Base-by-base conservation (phyloP, 2,888 invertebrate species). In the Metopia argyrocephala region DNA sequence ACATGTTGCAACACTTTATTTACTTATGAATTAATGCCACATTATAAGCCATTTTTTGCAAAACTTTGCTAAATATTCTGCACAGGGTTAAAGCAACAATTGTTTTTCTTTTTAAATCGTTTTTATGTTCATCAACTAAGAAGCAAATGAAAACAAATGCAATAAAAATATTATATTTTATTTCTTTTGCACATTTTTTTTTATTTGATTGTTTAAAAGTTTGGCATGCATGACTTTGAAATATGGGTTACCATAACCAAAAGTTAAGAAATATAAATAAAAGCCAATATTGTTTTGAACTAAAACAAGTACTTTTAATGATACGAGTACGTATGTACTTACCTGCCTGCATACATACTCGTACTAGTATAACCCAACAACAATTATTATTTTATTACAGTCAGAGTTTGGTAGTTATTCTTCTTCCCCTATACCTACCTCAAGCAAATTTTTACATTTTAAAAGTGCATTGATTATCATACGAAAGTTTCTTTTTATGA, bases 181-280 rank as follows among this genome's bases (percentile, higher is more conserved):
- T n/a, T n/a, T 48, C 18, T 18, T 48, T 6, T 48, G 12, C 20
- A 48, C 48, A 20, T 48, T n/a, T 48, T 48, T 48, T 6, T 20
- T 48, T 6, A 20, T 20, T 48, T 1, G 20, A 48, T 18, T n/a
- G 15, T 69, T 74, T 65, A 21, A 50, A 54, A 64, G 52, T 64
- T 76, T 69, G 57, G 52, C 73, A 64, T 73, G 54, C 68, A 76
- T 81, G 76, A 76, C 80, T 81, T 74, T 81, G 76, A 81, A 74
- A 81, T 74, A 70, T 81, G 69, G 80, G 80, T 81, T 81, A 81
- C 64, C 65, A 81, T 74, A 78, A 31, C 54, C 74, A 78, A 57
- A 62, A 28, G n/a, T n/a, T n/a, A n/a, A n/a, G n/a, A n/a, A n/a
- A n/a, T 9, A 48, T 27, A 28, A 31, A 31, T 23, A 38, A 31